Conservation (phyloP, 1,140 invertebrate species). For the Parasteatoda tepidariorum region DNA sequence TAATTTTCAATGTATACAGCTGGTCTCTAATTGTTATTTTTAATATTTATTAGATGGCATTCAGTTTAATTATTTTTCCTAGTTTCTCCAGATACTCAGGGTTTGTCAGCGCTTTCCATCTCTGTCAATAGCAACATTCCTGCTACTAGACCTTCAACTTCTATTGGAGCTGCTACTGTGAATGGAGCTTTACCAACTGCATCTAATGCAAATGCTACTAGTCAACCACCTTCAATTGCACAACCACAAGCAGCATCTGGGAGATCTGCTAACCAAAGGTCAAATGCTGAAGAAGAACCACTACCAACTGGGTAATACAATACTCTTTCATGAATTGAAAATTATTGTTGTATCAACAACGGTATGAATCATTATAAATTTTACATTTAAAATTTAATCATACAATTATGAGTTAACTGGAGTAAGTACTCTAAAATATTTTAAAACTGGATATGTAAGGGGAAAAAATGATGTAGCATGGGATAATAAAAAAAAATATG, state of each 20-base stretch:
- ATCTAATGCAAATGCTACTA: constrained; percentile 58
- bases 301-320: constrained; percentile 78
- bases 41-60: too few species aligned
- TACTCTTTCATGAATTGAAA: neutral
- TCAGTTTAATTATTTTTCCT: too few species aligned
- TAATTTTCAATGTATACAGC: too few species aligned
- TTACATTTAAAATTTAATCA: too few species aligned
- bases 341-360: neutral
- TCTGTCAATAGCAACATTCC: constrained; percentile 40
- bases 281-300: constrained; percentile 76
- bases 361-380: neutral
- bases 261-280: constrained; percentile 27
- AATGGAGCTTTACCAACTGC: constrained; percentile 39
- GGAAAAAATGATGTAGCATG: too few species aligned
- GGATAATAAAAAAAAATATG: too few species aligned
- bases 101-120: constrained; percentile 28
- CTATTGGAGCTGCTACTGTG: constrained; percentile 28
- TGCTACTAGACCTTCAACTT: constrained; percentile 8
- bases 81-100: constrained; percentile 46
- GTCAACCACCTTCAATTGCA: constrained; percentile 61
- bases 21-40: too few species aligned
- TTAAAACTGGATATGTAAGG: too few species aligned
- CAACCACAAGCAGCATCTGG: neutral
- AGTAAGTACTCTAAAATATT: too few species aligned
- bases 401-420: too few species aligned